phyloP scores from a whole-genome alignment of 2,888 invertebrate species.

The Agelastica alni region DNA sequence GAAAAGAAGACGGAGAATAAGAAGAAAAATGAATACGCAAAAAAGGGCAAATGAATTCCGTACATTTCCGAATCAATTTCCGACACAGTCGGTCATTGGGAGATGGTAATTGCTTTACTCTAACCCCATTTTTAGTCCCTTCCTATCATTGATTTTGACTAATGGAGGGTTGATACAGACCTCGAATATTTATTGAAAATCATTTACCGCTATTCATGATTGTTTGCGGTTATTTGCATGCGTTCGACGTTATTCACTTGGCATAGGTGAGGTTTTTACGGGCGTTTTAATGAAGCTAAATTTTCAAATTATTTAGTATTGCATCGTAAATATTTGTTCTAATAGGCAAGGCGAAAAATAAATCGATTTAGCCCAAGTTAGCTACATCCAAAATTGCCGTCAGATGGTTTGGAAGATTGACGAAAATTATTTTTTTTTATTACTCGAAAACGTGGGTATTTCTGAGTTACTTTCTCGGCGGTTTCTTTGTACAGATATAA shows the following conservation, averaged over 20 bases:
- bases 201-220: slow-evolving; percentile 26
- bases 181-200: slow-evolving; percentile 33
- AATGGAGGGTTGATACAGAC: slow-evolving; percentile 34
- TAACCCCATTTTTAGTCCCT: slow-evolving; percentile 40
- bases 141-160: slow-evolving; percentile 41
- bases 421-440: too few relatives aligned
- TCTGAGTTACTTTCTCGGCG: too few relatives aligned
- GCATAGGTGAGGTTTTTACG: slow-evolving; percentile 2
- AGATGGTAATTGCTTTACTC: slow-evolving; percentile 40
- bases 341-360: too few relatives aligned
- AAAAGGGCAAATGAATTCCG: slow-evolving; percentile 51
- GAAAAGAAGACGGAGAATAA: slow-evolving; percentile 26
- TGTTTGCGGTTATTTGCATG: slow-evolving; percentile 13
- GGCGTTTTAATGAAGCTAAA: too few relatives aligned
- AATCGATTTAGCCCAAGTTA: too few relatives aligned
- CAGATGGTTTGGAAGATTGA: too few relatives aligned
- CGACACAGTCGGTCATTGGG: slow-evolving; percentile 49
- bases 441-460: too few relatives aligned
- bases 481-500: too few relatives aligned
- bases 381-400: too few relatives aligned
- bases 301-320: too few relatives aligned
- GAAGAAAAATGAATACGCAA: slow-evolving; percentile 51
- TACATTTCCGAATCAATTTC: slow-evolving; percentile 53
- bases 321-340: too few relatives aligned
- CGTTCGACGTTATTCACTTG: background rate